Percentiles rank a stretch among this genome's conserved stretches.
Evolutionary conservation across 2,113 vertebrate species (phyloP).

Genomic region (Xenus cinereus): DNA sequence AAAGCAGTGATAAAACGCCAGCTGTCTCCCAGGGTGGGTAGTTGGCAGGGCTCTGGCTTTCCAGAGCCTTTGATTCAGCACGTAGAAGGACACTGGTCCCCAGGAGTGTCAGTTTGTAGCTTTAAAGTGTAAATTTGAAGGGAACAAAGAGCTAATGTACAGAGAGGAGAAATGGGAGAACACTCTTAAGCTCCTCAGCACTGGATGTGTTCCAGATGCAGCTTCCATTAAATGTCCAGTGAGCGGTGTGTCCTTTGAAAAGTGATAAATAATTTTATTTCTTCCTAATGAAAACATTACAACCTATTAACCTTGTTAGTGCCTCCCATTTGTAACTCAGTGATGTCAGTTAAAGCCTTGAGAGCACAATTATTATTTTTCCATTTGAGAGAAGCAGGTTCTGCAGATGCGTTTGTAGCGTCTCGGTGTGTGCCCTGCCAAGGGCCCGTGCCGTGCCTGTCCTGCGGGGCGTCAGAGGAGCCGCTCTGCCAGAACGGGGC

Average conservation of each 20-base stretch:
- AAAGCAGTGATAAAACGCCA: neutral
- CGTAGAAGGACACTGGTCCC: neutral
- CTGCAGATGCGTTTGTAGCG: neutral
- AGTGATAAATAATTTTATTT: neutral
- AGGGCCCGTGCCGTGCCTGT: neutral
- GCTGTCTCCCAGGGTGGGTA: neutral
- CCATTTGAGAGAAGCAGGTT: neutral
- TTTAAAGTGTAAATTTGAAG: neutral
- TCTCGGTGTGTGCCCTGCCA: neutral
- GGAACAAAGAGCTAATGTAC: neutral
- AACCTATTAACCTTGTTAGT: neutral
- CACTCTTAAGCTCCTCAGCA: neutral
- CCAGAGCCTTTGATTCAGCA: neutral
- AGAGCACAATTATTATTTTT: neutral
- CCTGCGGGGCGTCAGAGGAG: neutral
- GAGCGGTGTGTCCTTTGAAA: neutral
- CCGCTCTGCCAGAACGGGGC: neutral
- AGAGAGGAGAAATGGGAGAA: neutral
- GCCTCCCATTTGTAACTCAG: neutral
- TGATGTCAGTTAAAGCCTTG: neutral
- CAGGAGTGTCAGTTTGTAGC: neutral
- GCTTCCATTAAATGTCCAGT: neutral
- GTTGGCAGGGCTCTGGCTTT: neutral
- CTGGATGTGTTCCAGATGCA: neutral
- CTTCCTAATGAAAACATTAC: neutral